phyloP scores from a whole-genome alignment of 2,113 vertebrate species.

The Ochotona princeps region DNA sequence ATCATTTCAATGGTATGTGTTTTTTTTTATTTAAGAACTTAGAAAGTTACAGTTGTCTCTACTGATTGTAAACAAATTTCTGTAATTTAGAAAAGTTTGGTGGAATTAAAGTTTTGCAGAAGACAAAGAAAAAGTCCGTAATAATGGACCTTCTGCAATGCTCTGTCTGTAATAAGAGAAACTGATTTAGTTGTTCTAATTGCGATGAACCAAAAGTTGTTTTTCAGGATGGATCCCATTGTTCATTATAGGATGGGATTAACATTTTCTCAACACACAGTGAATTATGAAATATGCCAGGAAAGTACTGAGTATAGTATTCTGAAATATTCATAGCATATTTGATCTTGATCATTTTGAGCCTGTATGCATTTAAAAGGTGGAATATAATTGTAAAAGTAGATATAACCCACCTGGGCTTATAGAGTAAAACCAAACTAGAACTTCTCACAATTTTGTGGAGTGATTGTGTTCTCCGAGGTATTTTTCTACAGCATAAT shows the following conservation, averaged over 20 bases:
- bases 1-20: neutral
- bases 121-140: neutral
- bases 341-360: constrained; percentile 10
- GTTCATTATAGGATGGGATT: neutral
- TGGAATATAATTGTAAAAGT: neutral
- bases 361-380: neutral
- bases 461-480: constrained; percentile 6
- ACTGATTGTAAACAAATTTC: neutral
- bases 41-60: neutral
- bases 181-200: neutral
- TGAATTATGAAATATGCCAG: neutral
- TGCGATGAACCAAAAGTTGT: neutral
- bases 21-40: neutral
- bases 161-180: neutral
- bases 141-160: neutral
- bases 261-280: neutral
- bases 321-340: neutral
- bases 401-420: constrained; percentile 2
- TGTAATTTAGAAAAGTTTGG: neutral
- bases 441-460: neutral
- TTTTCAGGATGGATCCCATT: neutral
- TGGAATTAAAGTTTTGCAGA: neutral
- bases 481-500: constrained; percentile 33
- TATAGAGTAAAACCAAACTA: constrained; percentile 46
- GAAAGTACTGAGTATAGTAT: neutral